Evolutionary conservation across 2,113 vertebrate species (phyloP), one percentile per base, ranked within the genome.

Genomic region (Colius striatus): DNA sequence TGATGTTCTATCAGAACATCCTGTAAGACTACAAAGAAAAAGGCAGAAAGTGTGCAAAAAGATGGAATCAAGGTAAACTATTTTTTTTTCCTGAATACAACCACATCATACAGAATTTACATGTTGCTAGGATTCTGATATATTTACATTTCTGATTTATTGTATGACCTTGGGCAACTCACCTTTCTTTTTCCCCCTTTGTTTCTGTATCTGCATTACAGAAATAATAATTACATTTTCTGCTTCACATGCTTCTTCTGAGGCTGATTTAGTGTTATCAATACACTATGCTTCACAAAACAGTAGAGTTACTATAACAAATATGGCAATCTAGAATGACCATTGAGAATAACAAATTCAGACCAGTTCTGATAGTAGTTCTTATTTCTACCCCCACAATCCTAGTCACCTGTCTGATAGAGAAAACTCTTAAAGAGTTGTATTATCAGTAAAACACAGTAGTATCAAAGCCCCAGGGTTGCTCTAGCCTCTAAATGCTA

Each of bases 221-320:
- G 68, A 90, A 95, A 93, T 53, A 89, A 62, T 77, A 95, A 91
- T 86, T 79, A 72, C 43, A 74, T 94, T 88, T 91, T 95, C 85
- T 84, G 63, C 68, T 80, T 88, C 88, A 74, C 30, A 29, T 0
- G 0, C 48, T 84, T 92, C 43, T 94, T 95, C 55, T 29, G 72
- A 90, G 57, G 41, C 57, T 94, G 78, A 71, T 83, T 86, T 61
- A 68, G 34, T 38, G 68, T 72, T 92, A 63, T 70, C 73, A 80
- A 74, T 83, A 82, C 22, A 76, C 32, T 57, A 7, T 8, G 51
- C 48, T 91, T 88, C 79, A 83, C 60, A 67, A 89, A 96, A 79
- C 3, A 87, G 45, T 50, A 62, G 27, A 86, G 81, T 82, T 74
- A 80, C 72, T 92, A 34, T 54, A 65, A 87, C 13, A 90, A 81